Conservation (phyloP, 2,113 vertebrate species). For the Dromiciops gliroides region DNA sequence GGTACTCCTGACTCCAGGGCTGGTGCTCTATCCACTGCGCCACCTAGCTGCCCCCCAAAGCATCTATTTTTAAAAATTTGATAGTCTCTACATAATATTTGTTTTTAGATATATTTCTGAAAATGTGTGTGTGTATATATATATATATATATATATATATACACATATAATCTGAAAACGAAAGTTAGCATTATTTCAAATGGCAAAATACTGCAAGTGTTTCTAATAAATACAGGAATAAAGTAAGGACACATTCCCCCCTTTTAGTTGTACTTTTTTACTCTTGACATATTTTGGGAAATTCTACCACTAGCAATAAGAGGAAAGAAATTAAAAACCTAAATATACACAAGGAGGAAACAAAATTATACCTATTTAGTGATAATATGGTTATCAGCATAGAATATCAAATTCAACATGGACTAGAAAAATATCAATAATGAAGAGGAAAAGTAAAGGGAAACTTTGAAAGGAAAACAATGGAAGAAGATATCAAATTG, state of each 20-base stretch:
- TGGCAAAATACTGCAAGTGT: background rate
- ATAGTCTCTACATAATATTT: too few relatives aligned
- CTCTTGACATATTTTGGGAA: background rate
- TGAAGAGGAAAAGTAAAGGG: background rate
- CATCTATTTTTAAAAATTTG: too few relatives aligned
- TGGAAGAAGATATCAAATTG: background rate
- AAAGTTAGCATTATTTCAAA: background rate
- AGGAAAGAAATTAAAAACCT: background rate
- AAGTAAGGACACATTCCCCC: background rate
- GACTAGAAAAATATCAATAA: background rate
- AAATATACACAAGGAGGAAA: background rate
- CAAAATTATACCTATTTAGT: background rate
- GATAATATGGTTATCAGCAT: background rate
- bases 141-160: too few relatives aligned
- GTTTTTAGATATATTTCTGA: too few relatives aligned
- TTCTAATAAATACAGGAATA: background rate
- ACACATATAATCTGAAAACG: background rate
- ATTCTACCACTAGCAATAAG: background rate
- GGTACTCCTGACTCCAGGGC: too few relatives aligned
- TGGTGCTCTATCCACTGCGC: too few relatives aligned
- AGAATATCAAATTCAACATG: background rate
- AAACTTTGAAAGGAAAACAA: background rate
- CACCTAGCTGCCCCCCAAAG: too few relatives aligned
- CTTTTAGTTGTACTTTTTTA: background rate
- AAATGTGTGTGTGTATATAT: too few relatives aligned